Base-by-base conservation (phyloP, 2,113 vertebrate species). In the Stegastes partitus region DNA sequence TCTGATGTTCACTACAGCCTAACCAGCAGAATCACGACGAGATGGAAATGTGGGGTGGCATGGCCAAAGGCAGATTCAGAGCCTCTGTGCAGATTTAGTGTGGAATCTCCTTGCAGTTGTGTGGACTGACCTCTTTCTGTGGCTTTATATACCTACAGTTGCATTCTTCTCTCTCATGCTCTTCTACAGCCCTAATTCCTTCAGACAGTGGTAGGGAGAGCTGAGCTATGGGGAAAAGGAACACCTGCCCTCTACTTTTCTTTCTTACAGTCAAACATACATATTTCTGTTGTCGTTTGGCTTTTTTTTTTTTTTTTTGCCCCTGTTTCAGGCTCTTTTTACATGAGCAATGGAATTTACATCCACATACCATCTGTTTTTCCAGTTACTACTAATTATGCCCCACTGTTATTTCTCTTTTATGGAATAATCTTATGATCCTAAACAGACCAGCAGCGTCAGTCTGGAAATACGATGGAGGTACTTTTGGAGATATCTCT, bases 121-220 rank as follows among this genome's bases (percentile, higher is more conserved):
- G 84, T 86, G 78, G 87, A 79, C 84, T 91, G 89, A 92, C 89
- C 87, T 90, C 82, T 74, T 91, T 92, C 85, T 80, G 74, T 55
- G 44, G 81, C 82, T 86, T 75, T 64, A 83, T 85, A 81, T 82
- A 90, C 82, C 68, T 81, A 80, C 75, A 64, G 63, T 75, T 76
- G 44, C 37, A 76, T 45, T 70, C 59, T 55, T 70, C 42, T 65
- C 70, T 64, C 23, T 62, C 49, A 25, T 55, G 68, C 45, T 65
- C 70, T 64, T n/a, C 65, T 44, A 25, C 42, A 25, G 55, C 34
- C 71, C 47, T 76, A 37, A 87, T 78, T 73, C 26, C 45, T 45
- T 21, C 58, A 39, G 64, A 77, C 69, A 76, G 58, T 5, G 62
- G 47, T 23, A 58, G 39, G 75, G 31, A 56, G 59, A 45, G 61